Conservation (phyloP, 2,113 vertebrate genomes). For the Dasyprocta punctata region DNA sequence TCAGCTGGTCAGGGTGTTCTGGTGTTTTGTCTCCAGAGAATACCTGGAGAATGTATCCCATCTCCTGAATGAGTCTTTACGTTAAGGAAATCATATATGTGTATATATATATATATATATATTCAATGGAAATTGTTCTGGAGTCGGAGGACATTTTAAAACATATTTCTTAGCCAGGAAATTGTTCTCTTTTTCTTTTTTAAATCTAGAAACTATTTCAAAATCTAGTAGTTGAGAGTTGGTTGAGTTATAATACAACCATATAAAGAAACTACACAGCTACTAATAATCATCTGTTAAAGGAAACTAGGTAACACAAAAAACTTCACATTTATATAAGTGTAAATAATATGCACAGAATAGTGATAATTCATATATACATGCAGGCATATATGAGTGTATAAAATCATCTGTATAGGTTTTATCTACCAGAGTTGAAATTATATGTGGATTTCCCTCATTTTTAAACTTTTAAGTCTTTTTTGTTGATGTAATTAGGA, state of each 20-base stretch:
- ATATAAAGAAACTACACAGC: neutral
- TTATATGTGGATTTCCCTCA: neutral
- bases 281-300: neutral
- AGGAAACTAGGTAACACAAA: neutral
- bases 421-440: neutral
- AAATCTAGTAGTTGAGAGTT: neutral
- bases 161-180: neutral
- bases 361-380: neutral
- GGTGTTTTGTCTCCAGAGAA: neutral
- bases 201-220: neutral
- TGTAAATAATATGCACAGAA: neutral
- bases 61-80: too few species aligned
- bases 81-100: too few species aligned
- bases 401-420: neutral
- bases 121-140: neutral
- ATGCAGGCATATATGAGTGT: neutral
- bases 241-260: neutral
- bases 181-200: neutral
- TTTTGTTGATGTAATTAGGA: neutral
- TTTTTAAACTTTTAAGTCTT: conserved; percentile 5
- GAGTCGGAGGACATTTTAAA: neutral
- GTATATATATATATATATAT: too few species aligned
- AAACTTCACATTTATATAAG: neutral
- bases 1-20: neutral
- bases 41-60: neutral